Conservation (phyloP, 2,888 invertebrate species). For the Eurytoma adleriae region DNA sequence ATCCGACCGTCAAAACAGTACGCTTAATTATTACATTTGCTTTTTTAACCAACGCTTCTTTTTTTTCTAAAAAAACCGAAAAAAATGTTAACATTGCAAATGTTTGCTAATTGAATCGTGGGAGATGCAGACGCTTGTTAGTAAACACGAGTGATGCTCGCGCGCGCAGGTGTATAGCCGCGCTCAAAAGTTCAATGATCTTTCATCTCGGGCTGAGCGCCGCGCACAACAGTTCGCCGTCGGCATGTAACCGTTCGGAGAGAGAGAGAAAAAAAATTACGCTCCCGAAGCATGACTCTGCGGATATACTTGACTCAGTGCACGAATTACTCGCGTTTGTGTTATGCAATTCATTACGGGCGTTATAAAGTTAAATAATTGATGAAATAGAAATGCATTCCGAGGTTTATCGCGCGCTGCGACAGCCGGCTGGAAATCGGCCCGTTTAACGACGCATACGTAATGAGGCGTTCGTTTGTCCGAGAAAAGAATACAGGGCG, state of each 20-base stretch:
- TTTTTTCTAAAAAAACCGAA: too few relatives aligned
- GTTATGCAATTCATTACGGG: conserved; percentile 22
- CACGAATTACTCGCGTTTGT: background rate
- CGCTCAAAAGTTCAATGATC: conserved; percentile 33
- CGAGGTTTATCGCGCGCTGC: conserved; percentile 7
- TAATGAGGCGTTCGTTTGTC: background rate
- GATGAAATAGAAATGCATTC: conserved; percentile 22
- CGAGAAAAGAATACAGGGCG: too few relatives aligned
- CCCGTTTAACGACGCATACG: conserved; percentile 20
- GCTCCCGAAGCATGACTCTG: background rate
- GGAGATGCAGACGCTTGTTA: background rate
- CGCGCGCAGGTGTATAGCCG: background rate
- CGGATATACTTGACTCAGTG: background rate
- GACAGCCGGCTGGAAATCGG: background rate
- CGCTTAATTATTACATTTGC: too few relatives aligned
- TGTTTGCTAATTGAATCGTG: too few relatives aligned
- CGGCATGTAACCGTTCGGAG: conserved; percentile 26
- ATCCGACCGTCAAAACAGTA: too few relatives aligned
- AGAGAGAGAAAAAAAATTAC: background rate
- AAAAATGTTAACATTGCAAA: too few relatives aligned
- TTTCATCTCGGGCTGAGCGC: background rate
- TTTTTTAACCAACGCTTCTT: too few relatives aligned
- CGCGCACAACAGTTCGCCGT: background rate
- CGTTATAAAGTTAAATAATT: conserved; percentile 41
- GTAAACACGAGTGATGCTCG: background rate